phyloP scores from a whole-genome alignment of 2,113 vertebrate genomes.

The Hyperopisus bebe region DNA sequence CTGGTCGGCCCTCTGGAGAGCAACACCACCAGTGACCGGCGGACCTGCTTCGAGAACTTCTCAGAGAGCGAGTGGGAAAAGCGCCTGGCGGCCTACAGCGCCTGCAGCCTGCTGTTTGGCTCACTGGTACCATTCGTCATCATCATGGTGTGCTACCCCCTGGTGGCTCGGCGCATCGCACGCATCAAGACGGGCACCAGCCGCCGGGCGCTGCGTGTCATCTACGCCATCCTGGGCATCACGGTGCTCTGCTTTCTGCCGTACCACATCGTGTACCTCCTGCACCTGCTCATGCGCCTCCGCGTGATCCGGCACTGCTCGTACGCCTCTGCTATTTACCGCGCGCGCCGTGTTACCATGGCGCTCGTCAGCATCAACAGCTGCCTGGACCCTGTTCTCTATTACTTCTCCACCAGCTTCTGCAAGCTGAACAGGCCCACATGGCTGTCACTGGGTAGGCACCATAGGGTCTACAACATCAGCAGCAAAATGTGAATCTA shows the following conservation, averaged over 20 bases:
- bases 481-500: background rate
- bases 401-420: conserved; percentile 59
- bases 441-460: conserved; percentile 30
- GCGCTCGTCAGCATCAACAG: conserved; percentile 64
- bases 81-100: conserved; percentile 41
- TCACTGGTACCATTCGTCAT: conserved; percentile 56
- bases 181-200: conserved; percentile 39
- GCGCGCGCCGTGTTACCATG: conserved; percentile 54
- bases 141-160: conserved; percentile 61
- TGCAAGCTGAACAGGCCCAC: conserved; percentile 38
- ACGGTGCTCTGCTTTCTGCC: conserved; percentile 72
- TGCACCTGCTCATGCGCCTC: conserved; percentile 53
- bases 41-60: conserved; percentile 67
- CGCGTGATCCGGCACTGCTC: conserved; percentile 37
- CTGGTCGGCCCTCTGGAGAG: conserved; percentile 46
- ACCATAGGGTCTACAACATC: conserved; percentile 48
- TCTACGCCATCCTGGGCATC: conserved; percentile 63
- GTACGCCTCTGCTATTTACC: conserved; percentile 18
- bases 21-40: background rate
- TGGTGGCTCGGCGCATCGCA: conserved; percentile 52
- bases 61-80: conserved; percentile 39
- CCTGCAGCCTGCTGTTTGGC: conserved; percentile 54
- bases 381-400: conserved; percentile 72
- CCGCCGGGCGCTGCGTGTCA: conserved; percentile 57
- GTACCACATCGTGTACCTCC: conserved; percentile 55